Percentiles rank a stretch among this genome's conserved stretches.
These are phyloP conservation scores for Mactra quadrangularis DNA, from an alignment of 1,140 invertebrate genomes.

Conservation along the genomic window DNA sequence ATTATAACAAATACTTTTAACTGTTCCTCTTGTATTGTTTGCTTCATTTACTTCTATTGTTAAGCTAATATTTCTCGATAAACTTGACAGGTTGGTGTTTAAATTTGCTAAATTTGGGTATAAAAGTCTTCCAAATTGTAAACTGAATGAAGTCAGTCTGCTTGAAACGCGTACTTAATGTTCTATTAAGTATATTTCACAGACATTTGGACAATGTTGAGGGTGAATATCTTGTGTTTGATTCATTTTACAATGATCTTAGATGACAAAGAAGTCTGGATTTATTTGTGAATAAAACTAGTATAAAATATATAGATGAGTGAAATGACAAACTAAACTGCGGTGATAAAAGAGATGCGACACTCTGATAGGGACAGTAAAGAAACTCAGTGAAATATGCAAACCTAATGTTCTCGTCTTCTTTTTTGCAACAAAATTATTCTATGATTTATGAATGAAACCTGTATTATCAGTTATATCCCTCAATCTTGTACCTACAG, in stretches of 20 bases:
- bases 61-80: background rate
- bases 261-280: slow-evolving; percentile 7
- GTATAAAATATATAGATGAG: slow-evolving; percentile 24
- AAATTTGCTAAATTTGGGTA: background rate
- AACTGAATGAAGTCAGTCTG: no score
- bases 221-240: background rate
- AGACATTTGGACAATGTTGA: background rate
- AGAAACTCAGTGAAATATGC: no score
- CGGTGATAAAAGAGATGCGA: slow-evolving; percentile 11
- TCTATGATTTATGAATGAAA: no score
- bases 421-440: no score
- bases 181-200: background rate
- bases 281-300: slow-evolving; percentile 42
- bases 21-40: no score
- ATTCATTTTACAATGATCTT: background rate
- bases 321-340: background rate
- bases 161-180: background rate
- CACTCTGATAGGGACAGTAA: background rate
- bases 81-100: slow-evolving; percentile 1
- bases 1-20: no score
- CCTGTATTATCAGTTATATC: no score
- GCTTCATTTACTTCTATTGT: background rate
- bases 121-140: background rate
- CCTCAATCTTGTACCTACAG: no score
- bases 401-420: no score